Conservation (phyloP, 1,140 invertebrate species). For the Augochlora pura region DNA sequence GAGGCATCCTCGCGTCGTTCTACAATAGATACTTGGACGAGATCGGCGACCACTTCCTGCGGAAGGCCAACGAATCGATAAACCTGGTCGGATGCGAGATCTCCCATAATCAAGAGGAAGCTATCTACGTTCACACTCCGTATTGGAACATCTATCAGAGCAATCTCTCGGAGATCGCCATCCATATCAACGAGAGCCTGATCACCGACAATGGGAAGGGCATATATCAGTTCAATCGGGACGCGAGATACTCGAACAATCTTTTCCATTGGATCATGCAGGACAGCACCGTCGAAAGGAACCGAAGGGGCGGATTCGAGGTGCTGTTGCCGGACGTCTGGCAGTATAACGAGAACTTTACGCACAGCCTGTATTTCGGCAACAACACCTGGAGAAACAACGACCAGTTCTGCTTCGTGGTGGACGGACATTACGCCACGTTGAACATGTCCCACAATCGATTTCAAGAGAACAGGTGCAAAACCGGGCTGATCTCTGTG, state of each 20-base stretch:
- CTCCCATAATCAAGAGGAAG: constrained; percentile 89
- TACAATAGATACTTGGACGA: constrained; percentile 95
- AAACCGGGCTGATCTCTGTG: constrained; percentile 90
- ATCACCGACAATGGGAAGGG: constrained; percentile 93
- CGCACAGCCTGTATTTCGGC: constrained; percentile 91
- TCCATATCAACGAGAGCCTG: constrained; percentile 91
- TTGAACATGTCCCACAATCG: constrained; percentile 91
- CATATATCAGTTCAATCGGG: constrained; percentile 92
- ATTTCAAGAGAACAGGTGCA: constrained; percentile 93
- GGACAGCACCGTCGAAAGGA: constrained; percentile 93
- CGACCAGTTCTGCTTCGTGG: constrained; percentile 89
- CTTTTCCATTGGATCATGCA: constrained; percentile 95
- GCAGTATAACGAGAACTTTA: constrained; percentile 97
- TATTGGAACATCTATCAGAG: constrained; percentile 90
- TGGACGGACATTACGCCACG: constrained; percentile 95
- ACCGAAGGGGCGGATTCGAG: constrained; percentile 91
- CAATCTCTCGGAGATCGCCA: constrained; percentile 91
- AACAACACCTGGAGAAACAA: constrained; percentile 94
- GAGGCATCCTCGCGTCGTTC: constrained; percentile 91
- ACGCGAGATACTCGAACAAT: constrained; percentile 95
- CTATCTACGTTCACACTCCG: constrained; percentile 90
- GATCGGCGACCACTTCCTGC: constrained; percentile 89
- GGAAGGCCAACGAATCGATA: constrained; percentile 93
- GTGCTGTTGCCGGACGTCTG: constrained; percentile 94
- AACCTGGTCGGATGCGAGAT: constrained; percentile 90